Base-by-base conservation (phyloP, 2,113 vertebrate genomes). In the Paraplagusia blochii region DNA sequence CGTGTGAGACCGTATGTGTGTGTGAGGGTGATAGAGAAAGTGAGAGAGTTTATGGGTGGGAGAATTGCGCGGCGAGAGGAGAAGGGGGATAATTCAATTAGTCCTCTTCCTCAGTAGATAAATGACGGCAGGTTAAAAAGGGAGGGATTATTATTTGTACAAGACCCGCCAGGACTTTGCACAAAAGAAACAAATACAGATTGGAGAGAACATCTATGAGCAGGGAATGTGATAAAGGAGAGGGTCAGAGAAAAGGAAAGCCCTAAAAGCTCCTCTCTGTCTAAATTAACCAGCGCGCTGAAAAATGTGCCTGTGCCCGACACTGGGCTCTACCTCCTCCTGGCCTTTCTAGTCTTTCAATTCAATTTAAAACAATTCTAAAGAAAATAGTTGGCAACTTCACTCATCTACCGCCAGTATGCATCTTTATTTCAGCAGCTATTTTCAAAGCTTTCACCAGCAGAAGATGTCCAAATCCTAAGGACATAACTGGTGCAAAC, bases 41-140 rank as follows among this genome's bases (percentile, higher is more conserved):
- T 1, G 72, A 90, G 90, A 79, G 83, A 82, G 81, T 87, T 82
- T 79, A 84, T 85, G 91, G 92, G 94, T 93, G 93, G 92, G 92
- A 87, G 79, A 77, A 76, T 65, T 84, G 81, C 84, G 92, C 66
- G 80, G 82, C 72, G 80, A 83, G 92, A 83, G 79, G 91, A 93
- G 92, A 91, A 91, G 92, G 93, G 92, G 94, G 92, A 96, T 96
- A 97, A 97, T 96, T 97, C 92, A 97, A 96, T 96, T 96, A 97
- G 94, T 90, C 76, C 72, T 84, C 73, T 83, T 94, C 93, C 90
- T 92, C 77, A 84, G 62, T 74, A 81, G 87, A 93, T 90, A 91
- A 87, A 81, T 87, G 91, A 94, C 93, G 90, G 92, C 92, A 94
- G 91, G 93, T 94, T 89, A 90, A 89, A 29, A 91, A 88, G 85